Evolutionary conservation across 2,113 vertebrate species (phyloP), one percentile per base, ranked within the genome.

Genomic region (Steatornis caripensis): DNA sequence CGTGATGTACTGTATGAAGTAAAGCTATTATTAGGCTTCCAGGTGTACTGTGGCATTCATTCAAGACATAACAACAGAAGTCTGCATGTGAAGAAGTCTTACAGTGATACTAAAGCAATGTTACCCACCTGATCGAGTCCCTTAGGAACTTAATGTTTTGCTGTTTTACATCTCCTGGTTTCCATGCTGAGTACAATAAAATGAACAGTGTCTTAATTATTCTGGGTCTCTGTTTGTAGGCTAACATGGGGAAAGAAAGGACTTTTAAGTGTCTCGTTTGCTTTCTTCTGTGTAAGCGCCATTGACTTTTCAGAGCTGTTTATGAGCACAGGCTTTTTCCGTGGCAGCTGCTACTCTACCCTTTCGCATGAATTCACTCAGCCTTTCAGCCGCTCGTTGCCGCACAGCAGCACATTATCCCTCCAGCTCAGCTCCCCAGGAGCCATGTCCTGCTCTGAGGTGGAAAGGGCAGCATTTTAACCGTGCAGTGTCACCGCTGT

Each of bases 131-230:
- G 12, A 26, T 12, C 2, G 5, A 92, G 34, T 96, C 88, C 75
- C 68, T 82, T 91, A 86, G 94, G 90, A 97, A 86, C 87, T 90
- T 70, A 87, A 84, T 96, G 91, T 96, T 96, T 95, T 96, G 88
- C 86, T 97, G 95, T 84, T 97, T 96, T 92, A 86, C 96, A 94
- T 97, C 81, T 83, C 72, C 53, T 95, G 95, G 85, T 96, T 96
- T 97, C 93, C 96, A 87, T 94, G 85, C 86, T 80, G 62, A 96
- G 51, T 92, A 95, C 87, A 97, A 97, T 94, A 97, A 92, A 97
- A 94, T 82, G 46, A 97, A 92, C 65, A 58, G 72, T 97, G 87
- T 93, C 89, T 89, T 97, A 96, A 95, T 96, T 89, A 84, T 66
- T 85, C 85, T 87, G 89, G 88, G 77, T 92, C 90, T 97, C 74